Evolutionary conservation across 2,113 vertebrate species (phyloP).

Genomic region (Lophius piscatorius): DNA sequence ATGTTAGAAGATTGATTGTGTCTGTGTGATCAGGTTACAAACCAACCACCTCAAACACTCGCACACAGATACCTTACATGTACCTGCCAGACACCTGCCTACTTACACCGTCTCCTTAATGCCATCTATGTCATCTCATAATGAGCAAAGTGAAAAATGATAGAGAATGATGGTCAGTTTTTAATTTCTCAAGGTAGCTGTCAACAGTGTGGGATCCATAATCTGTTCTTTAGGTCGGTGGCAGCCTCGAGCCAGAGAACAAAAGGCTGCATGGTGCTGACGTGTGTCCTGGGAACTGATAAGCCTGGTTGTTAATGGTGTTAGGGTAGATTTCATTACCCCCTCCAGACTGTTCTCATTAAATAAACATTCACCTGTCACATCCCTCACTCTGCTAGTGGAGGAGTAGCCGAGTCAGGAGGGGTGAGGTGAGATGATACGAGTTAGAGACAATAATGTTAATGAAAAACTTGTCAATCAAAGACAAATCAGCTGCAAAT

Average conservation of each 20-base stretch:
- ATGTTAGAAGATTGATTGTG: constrained; percentile 45
- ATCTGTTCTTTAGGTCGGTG: constrained; percentile 45
- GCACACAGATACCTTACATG: constrained; percentile 50
- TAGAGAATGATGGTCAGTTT: constrained; percentile 49
- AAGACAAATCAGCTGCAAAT: constrained; percentile 37
- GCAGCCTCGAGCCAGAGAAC: constrained; percentile 60
- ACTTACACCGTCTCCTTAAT: constrained; percentile 2
- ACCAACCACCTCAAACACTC: constrained; percentile 43
- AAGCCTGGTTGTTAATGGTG: constrained; percentile 76
- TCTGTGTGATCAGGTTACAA: constrained; percentile 63
- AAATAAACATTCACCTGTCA: constrained; percentile 80
- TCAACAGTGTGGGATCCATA: constrained; percentile 33
- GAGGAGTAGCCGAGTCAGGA: constrained; percentile 31
- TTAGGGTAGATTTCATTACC: constrained; percentile 81
- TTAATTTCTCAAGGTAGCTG: constrained; percentile 44
- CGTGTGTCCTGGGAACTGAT: constrained; percentile 70
- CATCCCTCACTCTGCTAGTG: constrained; percentile 64
- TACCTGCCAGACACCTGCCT: constrained; percentile 45
- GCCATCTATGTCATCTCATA: constrained; percentile 23
- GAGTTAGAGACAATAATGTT: constrained; percentile 67
- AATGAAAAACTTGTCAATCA: constrained; percentile 63
- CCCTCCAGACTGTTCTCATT: constrained; percentile 79
- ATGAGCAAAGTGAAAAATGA: constrained; percentile 43
- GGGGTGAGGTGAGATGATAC: constrained; percentile 13
- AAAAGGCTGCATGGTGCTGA: constrained; percentile 68